These are phyloP conservation scores for Nannoperca obscura DNA, from an alignment of 2,797 vertebrate species.

Conservation along the genomic window DNA sequence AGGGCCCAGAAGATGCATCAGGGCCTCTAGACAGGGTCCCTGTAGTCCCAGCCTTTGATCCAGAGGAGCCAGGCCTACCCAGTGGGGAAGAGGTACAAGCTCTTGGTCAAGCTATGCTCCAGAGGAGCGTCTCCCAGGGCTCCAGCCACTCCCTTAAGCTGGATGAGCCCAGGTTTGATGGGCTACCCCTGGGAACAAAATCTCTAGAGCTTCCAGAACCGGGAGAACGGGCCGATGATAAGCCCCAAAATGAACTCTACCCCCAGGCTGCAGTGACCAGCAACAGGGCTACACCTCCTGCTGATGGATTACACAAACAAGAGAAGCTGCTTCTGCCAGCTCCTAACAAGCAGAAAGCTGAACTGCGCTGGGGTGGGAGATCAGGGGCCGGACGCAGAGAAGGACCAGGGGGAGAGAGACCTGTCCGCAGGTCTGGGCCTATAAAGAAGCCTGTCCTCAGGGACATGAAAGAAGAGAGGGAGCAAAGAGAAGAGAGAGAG, in stretches of 20 bases:
- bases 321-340: slow-evolving; percentile 88
- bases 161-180: slow-evolving; percentile 91
- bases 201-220: slow-evolving; percentile 87
- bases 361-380: slow-evolving; percentile 95
- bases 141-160: slow-evolving; percentile 91
- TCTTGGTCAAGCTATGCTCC: slow-evolving; percentile 87
- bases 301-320: slow-evolving; percentile 89
- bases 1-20: slow-evolving; percentile 87
- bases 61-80: slow-evolving; percentile 83
- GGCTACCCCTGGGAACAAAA: slow-evolving; percentile 83
- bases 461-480: slow-evolving; percentile 98
- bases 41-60: slow-evolving; percentile 84
- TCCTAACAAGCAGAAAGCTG: slow-evolving; percentile 92
- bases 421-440: slow-evolving; percentile 94
- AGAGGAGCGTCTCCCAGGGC: slow-evolving; percentile 93
- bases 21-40: slow-evolving; percentile 83
- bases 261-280: slow-evolving; percentile 80
- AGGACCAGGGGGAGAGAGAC: slow-evolving; percentile 89
- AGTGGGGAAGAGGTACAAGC: slow-evolving; percentile 87
- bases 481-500: slow-evolving; percentile 95
- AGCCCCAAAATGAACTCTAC: slow-evolving; percentile 90
- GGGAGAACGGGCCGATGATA: slow-evolving; percentile 89
- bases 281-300: slow-evolving; percentile 82
- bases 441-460: slow-evolving; percentile 98
- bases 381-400: slow-evolving; percentile 90